Conservation (phyloP, 2,113 vertebrate species). For the Pseudorasbora parva region DNA sequence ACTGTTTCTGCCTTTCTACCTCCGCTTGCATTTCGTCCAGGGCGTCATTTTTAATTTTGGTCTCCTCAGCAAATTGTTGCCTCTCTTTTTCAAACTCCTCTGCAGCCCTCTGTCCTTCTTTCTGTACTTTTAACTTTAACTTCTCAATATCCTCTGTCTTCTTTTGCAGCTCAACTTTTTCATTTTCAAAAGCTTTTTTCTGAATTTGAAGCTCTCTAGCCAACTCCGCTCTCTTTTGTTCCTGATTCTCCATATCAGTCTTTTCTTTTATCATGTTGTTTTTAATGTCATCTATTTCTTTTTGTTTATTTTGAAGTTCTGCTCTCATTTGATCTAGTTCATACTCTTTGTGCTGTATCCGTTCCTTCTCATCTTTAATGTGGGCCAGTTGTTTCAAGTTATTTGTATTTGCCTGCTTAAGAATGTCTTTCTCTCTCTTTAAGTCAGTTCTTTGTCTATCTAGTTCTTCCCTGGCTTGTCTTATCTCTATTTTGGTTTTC, state of each 20-base stretch:
- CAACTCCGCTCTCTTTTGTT: constrained; percentile 21
- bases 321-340: background rate
- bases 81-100: constrained; percentile 6
- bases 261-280: constrained; percentile 48
- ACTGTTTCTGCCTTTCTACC: constrained; percentile 17
- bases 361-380: constrained; percentile 14
- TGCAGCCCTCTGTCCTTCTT: constrained; percentile 17
- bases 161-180: constrained; percentile 13
- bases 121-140: constrained; percentile 47
- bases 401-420: constrained; percentile 41
- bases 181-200: constrained; percentile 18
- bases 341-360: background rate
- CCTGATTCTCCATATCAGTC: constrained; percentile 1
- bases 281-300: constrained; percentile 16
- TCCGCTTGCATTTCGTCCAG: constrained; percentile 15
- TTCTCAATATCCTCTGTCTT: background rate
- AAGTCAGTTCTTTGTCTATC: background rate
- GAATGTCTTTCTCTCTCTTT: constrained; percentile 36
- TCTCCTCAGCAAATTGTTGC: background rate
- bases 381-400: constrained; percentile 21
- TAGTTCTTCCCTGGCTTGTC: constrained; percentile 14
- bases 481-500: constrained; percentile 41
- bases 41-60: constrained; percentile 9
- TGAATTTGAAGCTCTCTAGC: background rate
- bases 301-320: constrained; percentile 37